Base-by-base conservation (phyloP, 2,888 invertebrate genomes). In the Corbicula japonica region DNA sequence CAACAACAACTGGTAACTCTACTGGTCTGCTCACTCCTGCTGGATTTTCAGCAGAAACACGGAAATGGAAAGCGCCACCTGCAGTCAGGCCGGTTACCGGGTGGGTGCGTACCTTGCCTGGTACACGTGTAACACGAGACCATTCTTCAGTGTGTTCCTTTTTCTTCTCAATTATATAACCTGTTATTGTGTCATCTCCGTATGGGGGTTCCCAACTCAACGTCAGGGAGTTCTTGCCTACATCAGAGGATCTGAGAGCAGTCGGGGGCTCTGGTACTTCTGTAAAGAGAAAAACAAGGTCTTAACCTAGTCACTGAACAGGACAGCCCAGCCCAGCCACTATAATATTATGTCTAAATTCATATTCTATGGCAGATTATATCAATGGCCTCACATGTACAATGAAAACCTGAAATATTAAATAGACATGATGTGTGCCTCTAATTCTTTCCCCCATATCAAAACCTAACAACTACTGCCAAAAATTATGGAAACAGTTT, bases 41-140 rank as follows among this genome's bases (percentile, higher is more conserved):
- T n/a, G 92, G 89, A 81, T 98, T 98, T 87, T 96, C 96, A 0
- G 98, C 97, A 88, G 96, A 95, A 12, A 98, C 95, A 77, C 97
- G 95, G 95, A 98, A 97, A 94, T 96, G 95, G 92, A 98, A 98
- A n/a, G 89, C 84, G 15, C 80, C 91, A 96, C 90, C 91, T 50
- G 87, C 84, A 41, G 86, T 86, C 21, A 92, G 79, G 46, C 87
- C 86, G 12, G 86, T 86, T 21, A 92, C 80, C 66, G 87, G 80
- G 60, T 87, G 86, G 52, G 81, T 87, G 30, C 76, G 87, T 23
- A 88, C 79, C 54, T 88, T 83, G n/a, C 87, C 84, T 10, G 89
- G 86, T 15, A 91, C 84, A 21, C 88, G 80, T 0, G 89, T 87
- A 12, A 91, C 88, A 61, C 86, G 86, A 35, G 90, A 86, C 98